Evolutionary conservation across 2,113 vertebrate species (phyloP).

Genomic region (Channa maculata): DNA sequence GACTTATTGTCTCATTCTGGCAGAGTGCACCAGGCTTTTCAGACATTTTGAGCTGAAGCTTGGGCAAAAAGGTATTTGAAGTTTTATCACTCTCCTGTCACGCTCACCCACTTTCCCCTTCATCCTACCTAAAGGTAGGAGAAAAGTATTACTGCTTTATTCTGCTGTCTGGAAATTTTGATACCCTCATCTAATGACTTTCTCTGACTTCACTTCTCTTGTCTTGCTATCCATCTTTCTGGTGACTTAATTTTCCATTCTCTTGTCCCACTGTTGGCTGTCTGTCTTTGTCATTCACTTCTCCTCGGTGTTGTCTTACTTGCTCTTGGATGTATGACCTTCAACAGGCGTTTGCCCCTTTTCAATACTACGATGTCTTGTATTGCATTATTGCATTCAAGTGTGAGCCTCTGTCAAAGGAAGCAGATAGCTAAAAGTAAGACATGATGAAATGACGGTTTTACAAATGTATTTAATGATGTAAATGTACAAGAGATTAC

Average conservation of each 20-base stretch:
- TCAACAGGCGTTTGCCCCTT: neutral
- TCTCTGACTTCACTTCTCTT: no score
- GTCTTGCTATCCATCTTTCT: no score
- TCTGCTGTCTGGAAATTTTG: constrained; percentile 20
- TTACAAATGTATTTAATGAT: constrained; percentile 13
- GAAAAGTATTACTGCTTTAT: neutral
- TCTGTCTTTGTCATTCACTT: constrained; percentile 62
- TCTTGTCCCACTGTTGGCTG: constrained; percentile 9
- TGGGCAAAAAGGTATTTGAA: constrained; percentile 54
- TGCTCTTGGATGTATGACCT: constrained; percentile 29
- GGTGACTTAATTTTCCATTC: constrained; percentile 34
- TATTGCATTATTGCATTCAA: neutral
- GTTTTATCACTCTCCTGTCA: constrained; percentile 23
- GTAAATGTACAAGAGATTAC: neutral
- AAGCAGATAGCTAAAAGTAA: neutral
- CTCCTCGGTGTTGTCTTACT: constrained; percentile 20
- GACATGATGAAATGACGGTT: neutral
- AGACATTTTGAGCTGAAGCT: constrained; percentile 59
- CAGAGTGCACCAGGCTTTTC: constrained; percentile 5
- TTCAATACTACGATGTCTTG: neutral
- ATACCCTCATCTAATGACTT: no score
- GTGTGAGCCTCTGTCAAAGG: neutral
- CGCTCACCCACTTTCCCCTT: constrained; percentile 9
- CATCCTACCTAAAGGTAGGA: neutral
- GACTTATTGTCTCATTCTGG: no score